These are phyloP conservation scores for Yoshiicerus persimilis DNA, from an alignment of 1,140 invertebrate species.

Conservation along the genomic window DNA sequence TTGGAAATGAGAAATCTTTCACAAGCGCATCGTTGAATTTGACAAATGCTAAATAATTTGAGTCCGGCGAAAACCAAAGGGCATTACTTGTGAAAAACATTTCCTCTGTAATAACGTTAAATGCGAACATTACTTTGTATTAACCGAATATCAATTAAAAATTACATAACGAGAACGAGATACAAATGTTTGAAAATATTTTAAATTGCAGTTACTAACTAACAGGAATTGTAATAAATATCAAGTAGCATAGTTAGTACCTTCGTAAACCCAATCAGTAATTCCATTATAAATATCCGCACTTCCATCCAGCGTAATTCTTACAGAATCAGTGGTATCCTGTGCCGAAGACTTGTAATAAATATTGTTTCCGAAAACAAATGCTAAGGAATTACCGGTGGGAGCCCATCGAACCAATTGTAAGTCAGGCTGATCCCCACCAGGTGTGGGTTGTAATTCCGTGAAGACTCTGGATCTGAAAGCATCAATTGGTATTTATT, in stretches of 20 bases:
- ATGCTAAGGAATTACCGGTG: slow-evolving; percentile 68
- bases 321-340: background rate
- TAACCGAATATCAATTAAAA: background rate
- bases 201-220: too few relatives aligned
- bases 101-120: slow-evolving; percentile 74
- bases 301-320: background rate
- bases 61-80: slow-evolving; percentile 83
- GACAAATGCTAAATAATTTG: slow-evolving; percentile 73
- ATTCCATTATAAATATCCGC: slow-evolving; percentile 71
- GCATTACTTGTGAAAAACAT: slow-evolving; percentile 81
- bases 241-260: slow-evolving; percentile 53
- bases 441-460: background rate
- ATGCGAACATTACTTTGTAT: too few relatives aligned
- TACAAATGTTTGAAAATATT: background rate
- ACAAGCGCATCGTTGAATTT: slow-evolving; percentile 76
- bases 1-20: slow-evolving; percentile 54
- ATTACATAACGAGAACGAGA: background rate
- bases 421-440: slow-evolving; percentile 52
- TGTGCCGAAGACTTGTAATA: slow-evolving; percentile 64
- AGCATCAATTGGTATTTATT: background rate
- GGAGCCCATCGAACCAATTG: slow-evolving; percentile 73
- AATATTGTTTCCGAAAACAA: slow-evolving; percentile 79
- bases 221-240: background rate
- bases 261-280: slow-evolving; percentile 81
- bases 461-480: background rate